phyloP scores from a whole-genome alignment of 2,797 vertebrate genomes.

The Anguilla megastoma region DNA sequence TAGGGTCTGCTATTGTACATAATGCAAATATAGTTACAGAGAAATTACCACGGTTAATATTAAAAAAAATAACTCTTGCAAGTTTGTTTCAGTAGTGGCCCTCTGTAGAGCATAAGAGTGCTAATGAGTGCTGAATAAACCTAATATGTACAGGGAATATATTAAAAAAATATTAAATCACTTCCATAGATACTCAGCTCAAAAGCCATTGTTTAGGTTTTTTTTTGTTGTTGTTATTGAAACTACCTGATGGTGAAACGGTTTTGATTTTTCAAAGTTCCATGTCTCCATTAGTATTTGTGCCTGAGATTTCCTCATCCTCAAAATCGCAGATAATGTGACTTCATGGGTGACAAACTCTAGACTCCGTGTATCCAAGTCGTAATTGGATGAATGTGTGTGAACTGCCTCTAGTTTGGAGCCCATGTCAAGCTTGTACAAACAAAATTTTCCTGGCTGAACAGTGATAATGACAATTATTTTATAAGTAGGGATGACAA shows the following conservation, averaged over 20 bases:
- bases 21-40: background rate
- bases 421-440: background rate
- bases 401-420: background rate
- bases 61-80: background rate
- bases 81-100: background rate
- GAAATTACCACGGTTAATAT: background rate
- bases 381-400: background rate
- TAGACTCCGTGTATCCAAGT: background rate
- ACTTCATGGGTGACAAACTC: background rate
- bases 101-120: too few species aligned
- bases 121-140: background rate
- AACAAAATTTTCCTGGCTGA: background rate
- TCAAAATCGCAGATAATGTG: background rate
- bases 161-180: background rate
- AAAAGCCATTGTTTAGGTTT: background rate
- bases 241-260: background rate
- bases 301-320: background rate
- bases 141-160: background rate
- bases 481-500: background rate
- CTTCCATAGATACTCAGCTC: background rate
- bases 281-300: background rate
- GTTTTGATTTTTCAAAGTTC: background rate
- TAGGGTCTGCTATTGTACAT: background rate
- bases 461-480: background rate
- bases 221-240: background rate